Base-by-base conservation (phyloP, 2,888 invertebrate species). In the Perizoma affinitatum region DNA sequence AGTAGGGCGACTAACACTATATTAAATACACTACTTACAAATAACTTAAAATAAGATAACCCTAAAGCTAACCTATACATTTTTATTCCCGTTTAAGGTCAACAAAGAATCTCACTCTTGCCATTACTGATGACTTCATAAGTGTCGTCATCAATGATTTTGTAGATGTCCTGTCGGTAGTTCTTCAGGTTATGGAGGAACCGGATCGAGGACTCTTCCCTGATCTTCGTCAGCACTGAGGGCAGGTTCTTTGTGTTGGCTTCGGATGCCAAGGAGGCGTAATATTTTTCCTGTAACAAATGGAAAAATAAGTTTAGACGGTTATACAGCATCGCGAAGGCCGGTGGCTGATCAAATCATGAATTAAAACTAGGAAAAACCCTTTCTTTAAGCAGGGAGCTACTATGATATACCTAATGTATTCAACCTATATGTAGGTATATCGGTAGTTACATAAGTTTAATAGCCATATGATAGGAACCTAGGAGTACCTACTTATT, bases 161-260 rank as follows among this genome's bases (percentile, higher is more conserved):
- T 93, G 78, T 95, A 96, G 45, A 93, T 84, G 71, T 95, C 95
- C 65, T 95, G 93, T 10, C 96, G 86, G 82, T 95, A 96, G 76
- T 94, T 88, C 49, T 93, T 90, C 47, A 96, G 83, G 82, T 96
- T 94, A 75, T 95, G 94, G 8, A 95, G 88, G 79, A 94, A 94
- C 5, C 94, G 78, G 43, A 81, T 85, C 5, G 94, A 94, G 71
- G 95, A 95, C 69, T 94, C 93, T 62, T 95, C 95, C 52, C 96
- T 93, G 36, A 96, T 92, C 73, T 95, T 95, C 6, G 95, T 94
- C 47, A 96, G 90, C 4, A 96, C 96, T 0, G 94, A 93, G 0
- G 95, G 95, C 4, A 96, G 86, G 1, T 93, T 93, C 33, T 88
- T 82, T 8, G 95, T 92, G n/a, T 90, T 88, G 0, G 95, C 95